Evolutionary conservation across 1,140 invertebrate species (phyloP), one percentile per base, ranked within the genome.

Genomic region (Idris sp.): DNA sequence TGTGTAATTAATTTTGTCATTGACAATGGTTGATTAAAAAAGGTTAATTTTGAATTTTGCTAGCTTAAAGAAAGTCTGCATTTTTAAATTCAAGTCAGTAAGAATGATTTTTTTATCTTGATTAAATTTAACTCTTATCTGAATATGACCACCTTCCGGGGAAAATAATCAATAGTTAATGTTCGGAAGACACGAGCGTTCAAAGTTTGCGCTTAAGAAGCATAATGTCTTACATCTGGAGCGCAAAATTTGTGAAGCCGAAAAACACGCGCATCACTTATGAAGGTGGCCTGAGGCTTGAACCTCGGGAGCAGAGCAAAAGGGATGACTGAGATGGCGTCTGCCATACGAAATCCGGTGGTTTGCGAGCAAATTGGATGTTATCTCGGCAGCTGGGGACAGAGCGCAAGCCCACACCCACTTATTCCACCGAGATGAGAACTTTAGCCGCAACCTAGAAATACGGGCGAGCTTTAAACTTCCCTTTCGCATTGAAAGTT

Each of bases 301-400:
- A 53, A 54, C 36, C 36, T 62, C 35, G 18, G n/a, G 18, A 31
- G 48, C 48, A 33, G n/a, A n/a, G 43, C 41, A 28, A 53, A 48
- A 58, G 53, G 56, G 44, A 54, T 46, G 35, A 67, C 48, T 40
- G 68, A 74, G 46, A 69, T 46, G 71, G 64, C 58, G 48, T 77
- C 64, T 74, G 77, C 69, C 59, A 61, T 75, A 77, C 77, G 76
- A 81, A 83, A 84, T 81, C 81, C 80, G 68, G 78, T 69, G 83
- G 82, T 84, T 83, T 81, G 77, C 77, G 81, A 80, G 74, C 82
- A 85, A 85, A 85, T 85, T 84, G 83, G 82, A 85, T 84, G 82
- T 84, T 85, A 83, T 83, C 82, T 81, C 72, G 72, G 82, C 83
- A 84, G 82, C 81, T 85, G 83, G 81, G 80, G 81, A 83, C 81